Evolutionary conservation across 2,888 invertebrate genomes (phyloP).

Genomic region (Sesia bembeciformis): DNA sequence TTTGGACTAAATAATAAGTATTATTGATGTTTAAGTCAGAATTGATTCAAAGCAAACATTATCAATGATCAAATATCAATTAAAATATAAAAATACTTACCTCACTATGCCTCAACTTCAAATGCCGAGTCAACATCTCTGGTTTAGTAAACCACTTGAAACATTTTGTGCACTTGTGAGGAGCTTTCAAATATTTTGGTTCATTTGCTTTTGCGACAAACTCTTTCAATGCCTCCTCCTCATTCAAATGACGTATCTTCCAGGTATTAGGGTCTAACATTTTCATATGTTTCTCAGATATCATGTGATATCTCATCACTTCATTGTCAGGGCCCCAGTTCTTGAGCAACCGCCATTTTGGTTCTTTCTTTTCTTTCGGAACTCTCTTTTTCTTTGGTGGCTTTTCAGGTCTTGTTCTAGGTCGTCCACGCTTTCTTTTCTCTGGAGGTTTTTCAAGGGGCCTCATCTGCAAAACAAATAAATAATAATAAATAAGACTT

Average conservation of each 20-base stretch:
- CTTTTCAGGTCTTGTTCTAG: background rate
- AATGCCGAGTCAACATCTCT: slow-evolving; percentile 46
- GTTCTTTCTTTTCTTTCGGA: background rate
- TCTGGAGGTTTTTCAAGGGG: background rate
- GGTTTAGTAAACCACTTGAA: slow-evolving; percentile 53
- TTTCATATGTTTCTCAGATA: slow-evolving; percentile 14
- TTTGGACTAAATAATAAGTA: background rate
- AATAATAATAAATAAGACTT: too few species aligned
- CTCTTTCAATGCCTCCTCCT: slow-evolving; percentile 46
- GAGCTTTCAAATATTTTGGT: slow-evolving; percentile 33
- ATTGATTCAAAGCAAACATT: too few species aligned
- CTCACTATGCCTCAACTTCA: slow-evolving; percentile 39
- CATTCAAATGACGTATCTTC: slow-evolving; percentile 37
- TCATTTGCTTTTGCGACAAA: slow-evolving; percentile 34
- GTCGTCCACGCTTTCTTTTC: slow-evolving; percentile 8
- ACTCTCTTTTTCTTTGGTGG: background rate
- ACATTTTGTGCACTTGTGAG: slow-evolving; percentile 47
- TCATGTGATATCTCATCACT: background rate
- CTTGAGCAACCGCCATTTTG: background rate
- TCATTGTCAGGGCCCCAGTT: slow-evolving; percentile 3
- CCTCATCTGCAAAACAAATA: too few species aligned
- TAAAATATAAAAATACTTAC: slow-evolving; percentile 18
- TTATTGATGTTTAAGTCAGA: too few species aligned
- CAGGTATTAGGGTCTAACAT: slow-evolving; percentile 38
- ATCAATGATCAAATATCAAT: too few species aligned